Evolutionary conservation across 2,113 vertebrate genomes (phyloP), one percentile per base, ranked within the genome.

Genomic region (Poeciliopsis turrubarensis): DNA sequence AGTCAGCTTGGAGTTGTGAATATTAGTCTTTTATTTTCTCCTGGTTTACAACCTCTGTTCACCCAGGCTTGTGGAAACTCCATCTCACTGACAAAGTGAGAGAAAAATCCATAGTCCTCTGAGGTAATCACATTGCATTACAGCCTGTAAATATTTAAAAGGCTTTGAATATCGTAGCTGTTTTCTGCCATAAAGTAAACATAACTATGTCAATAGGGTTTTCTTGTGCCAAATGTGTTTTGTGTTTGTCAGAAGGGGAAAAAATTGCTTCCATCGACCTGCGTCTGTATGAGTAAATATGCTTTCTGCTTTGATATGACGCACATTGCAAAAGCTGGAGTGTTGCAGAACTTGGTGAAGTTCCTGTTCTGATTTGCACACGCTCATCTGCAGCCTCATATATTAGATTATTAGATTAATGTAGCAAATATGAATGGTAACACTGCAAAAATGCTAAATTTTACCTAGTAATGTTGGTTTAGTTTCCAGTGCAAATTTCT

Each of bases 241-340:
- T 83, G 78, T 54, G 78, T 73, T 37, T 37, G 34, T 37, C 34
- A 37, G 34, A 37, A 41, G 32, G 17, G n/a, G 26, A 70, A 82
- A 78, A 80, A 75, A 82, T 66, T 83, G 75, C 54, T 9, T 64
- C 78, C 8, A 32, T 22, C 8, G 68, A 47, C 44, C 71, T 74
- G 81, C 75, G 85, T 84, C 70, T 71, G 72, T 85, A 78, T 83
- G 70, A 90, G 72, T 71, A 73, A 66, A 80, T 77, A 75, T 80
- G 70, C 77, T 72, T 69, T 75, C 77, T 78, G 72, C 70, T 75
- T 61, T 72, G 51, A 80, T 60, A 6, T 29, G 63, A 27, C 64
- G 41, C 80, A 74, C 65, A 79, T 71, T 65, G 65, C 60, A 66
- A 68, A 31, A 66, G 70, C 44, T 2, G 32, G 30, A 71, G 25